phyloP scores from a whole-genome alignment of 2,113 vertebrate genomes.

The Dipodomys merriami region DNA sequence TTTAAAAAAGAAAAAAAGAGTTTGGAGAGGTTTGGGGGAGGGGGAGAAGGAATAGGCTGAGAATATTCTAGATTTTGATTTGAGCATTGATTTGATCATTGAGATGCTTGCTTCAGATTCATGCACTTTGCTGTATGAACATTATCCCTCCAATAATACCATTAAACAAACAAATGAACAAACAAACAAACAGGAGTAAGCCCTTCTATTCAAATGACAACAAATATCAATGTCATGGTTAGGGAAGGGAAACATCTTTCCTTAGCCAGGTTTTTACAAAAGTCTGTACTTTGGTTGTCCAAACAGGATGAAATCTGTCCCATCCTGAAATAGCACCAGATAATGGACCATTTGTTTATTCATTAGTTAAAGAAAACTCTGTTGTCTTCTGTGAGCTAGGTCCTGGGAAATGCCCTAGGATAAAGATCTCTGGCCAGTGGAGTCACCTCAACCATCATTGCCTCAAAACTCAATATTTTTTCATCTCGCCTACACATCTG shows the following conservation, averaged over 20 bases:
- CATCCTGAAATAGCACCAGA: conserved; percentile 32
- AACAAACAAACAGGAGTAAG: not conserved
- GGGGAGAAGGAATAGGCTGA: not conserved
- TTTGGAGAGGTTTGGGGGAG: not conserved
- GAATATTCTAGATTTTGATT: not conserved
- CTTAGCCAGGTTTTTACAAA: not conserved
- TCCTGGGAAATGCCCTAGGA: not conserved
- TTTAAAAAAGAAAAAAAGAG: too few species aligned
- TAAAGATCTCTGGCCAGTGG: not conserved
- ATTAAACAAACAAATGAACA: not conserved
- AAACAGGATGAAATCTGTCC: not conserved
- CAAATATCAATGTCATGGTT: not conserved
- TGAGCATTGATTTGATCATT: not conserved
- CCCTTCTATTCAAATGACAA: not conserved
- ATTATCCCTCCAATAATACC: not conserved
- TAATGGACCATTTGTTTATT: conserved; percentile 17
- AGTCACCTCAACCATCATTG: too few species aligned
- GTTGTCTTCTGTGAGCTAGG: not conserved
- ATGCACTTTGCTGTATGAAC: not conserved
- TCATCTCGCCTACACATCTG: not conserved
- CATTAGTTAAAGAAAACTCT: conserved; percentile 42
- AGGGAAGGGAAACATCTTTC: not conserved
- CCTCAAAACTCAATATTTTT: not conserved
- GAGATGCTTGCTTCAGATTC: not conserved
- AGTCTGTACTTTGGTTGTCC: not conserved